A percentile compares a stretch with the other conserved stretches of the same genome.
Evolutionary conservation across 2,888 invertebrate genomes (phyloP).

Genomic region (Chrysopilus asiliformis): DNA sequence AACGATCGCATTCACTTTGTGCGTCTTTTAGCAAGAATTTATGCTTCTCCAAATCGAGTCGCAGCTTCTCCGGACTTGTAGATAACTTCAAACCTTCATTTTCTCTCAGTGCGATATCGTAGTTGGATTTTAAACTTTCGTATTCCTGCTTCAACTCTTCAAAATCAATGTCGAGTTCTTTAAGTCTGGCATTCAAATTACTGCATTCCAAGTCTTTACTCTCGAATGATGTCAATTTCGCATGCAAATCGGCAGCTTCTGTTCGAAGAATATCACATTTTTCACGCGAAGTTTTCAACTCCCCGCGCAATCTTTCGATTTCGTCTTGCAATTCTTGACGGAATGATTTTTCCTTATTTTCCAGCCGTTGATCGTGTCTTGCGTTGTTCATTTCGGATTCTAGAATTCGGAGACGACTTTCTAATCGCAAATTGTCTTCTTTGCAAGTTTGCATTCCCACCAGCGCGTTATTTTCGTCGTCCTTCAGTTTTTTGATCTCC

Average conservation of each 20-base stretch:
- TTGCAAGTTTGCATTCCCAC: constrained; percentile 25
- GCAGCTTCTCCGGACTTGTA: constrained; percentile 17
- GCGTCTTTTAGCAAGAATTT: constrained; percentile 41
- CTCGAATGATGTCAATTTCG: constrained; percentile 35
- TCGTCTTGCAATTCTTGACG: constrained; percentile 33
- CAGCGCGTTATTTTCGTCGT: constrained; percentile 29
- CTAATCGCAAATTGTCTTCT: constrained; percentile 28
- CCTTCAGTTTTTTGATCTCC: constrained; percentile 24
- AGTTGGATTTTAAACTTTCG: constrained; percentile 22
- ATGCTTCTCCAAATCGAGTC: constrained; percentile 39
- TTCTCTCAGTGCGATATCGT: constrained; percentile 23
- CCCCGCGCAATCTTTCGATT: constrained; percentile 31
- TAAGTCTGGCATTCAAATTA: constrained; percentile 38
- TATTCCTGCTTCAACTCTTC: constrained; percentile 25
- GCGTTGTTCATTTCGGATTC: constrained; percentile 33
- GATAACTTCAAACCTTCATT: constrained; percentile 17
- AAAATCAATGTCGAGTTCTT: constrained; percentile 41
- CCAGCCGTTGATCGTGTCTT: constrained; percentile 35
- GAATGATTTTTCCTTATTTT: constrained; percentile 29
- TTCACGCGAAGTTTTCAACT: constrained; percentile 7
- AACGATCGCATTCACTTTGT: constrained; percentile 41
- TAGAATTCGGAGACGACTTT: constrained; percentile 24
- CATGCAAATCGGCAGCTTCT: constrained; percentile 13
- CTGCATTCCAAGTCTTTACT: constrained; percentile 36
- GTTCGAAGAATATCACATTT: constrained; percentile 32